phyloP scores from a whole-genome alignment of 2,113 vertebrate genomes.

The Ornithorhynchus anatinus region DNA sequence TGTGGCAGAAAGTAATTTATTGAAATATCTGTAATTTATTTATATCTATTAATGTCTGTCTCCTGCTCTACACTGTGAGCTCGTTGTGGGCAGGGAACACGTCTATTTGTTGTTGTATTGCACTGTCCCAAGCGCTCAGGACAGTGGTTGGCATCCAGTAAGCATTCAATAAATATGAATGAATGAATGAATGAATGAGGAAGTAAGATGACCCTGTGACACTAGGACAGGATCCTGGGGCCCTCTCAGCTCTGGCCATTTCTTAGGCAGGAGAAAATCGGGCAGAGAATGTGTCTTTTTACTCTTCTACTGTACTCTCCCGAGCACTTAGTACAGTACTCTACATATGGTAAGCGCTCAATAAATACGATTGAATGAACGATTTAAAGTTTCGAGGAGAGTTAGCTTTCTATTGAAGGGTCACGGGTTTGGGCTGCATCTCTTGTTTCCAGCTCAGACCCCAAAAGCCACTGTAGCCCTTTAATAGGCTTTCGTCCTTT shows the following conservation, averaged over 20 bases:
- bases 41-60: too few relatives aligned
- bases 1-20: background rate
- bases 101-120: too few relatives aligned
- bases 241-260: conserved; percentile 32
- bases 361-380: too few relatives aligned
- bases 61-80: too few relatives aligned
- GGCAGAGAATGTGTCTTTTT: too few relatives aligned
- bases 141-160: too few relatives aligned
- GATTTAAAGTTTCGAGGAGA: conserved; percentile 53
- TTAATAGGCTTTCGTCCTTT: conserved; percentile 5
- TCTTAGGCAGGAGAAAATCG: conserved; percentile 41
- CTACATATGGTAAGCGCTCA: too few relatives aligned
- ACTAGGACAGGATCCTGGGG: conserved; percentile 4
- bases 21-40: background rate
- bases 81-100: too few relatives aligned
- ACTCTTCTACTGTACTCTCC: too few relatives aligned
- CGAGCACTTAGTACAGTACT: too few relatives aligned
- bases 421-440: conserved; percentile 22
- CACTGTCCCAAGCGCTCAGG: too few relatives aligned
- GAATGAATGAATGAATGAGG: background rate
- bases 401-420: conserved; percentile 34
- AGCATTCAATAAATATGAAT: too few relatives aligned
- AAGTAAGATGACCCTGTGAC: background rate
- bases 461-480: conserved; percentile 33
- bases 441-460: conserved; percentile 54